phyloP scores from a whole-genome alignment of 1,140 invertebrate species.

The Riptortus pedestris region DNA sequence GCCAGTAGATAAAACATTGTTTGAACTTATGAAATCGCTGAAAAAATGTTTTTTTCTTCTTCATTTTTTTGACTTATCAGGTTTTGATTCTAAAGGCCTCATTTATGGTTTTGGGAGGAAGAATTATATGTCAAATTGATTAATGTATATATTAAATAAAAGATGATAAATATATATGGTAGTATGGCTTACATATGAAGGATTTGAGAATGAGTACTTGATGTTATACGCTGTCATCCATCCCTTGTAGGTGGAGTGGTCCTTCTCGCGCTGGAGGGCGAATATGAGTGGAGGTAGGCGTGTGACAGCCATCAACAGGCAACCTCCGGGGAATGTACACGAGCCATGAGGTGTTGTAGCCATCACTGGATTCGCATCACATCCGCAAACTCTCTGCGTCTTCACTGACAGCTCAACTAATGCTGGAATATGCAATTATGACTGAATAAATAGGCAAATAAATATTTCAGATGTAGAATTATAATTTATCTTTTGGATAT shows the following conservation, averaged over 20 bases:
- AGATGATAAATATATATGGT: too few species aligned
- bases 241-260: conserved; percentile 15
- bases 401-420: conserved; percentile 6
- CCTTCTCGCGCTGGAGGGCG: conserved; percentile 11
- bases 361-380: conserved; percentile 19
- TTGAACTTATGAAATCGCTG: too few species aligned
- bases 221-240: conserved; percentile 29
- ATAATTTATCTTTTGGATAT: background rate
- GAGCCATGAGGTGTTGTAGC: conserved; percentile 1
- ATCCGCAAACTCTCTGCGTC: conserved; percentile 16
- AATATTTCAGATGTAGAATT: background rate
- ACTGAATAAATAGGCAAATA: too few species aligned
- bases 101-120: too few species aligned
- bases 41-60: too few species aligned
- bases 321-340: conserved; percentile 20
- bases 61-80: too few species aligned
- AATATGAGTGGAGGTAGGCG: conserved; percentile 15
- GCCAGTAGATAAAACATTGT: too few species aligned
- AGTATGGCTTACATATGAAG: conserved; percentile 24
- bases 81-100: too few species aligned
- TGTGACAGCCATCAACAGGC: conserved; percentile 14
- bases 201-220: conserved; percentile 27
- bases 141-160: too few species aligned
- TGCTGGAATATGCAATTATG: conserved; percentile 13
- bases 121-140: too few species aligned